A percentile compares a stretch with the other conserved stretches of the same genome.
Conservation (phyloP, 2,113 vertebrate genomes). For the Psammodynastes pulverulentus region DNA sequence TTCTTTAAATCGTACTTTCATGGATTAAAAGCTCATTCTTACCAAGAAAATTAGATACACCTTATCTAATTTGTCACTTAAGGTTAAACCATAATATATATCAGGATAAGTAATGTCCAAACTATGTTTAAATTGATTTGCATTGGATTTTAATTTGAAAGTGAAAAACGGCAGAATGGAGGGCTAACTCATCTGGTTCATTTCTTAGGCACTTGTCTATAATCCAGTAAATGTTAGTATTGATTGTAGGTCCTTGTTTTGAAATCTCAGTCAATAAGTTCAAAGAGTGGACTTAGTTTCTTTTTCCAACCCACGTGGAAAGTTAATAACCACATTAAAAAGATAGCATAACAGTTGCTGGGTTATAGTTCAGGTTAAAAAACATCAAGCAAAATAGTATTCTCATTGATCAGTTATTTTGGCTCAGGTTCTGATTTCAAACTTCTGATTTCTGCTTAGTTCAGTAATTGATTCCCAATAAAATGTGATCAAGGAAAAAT, state of each 20-base stretch:
- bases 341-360: constrained; percentile 28
- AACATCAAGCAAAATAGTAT: neutral
- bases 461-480: neutral
- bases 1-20: neutral
- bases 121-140: neutral
- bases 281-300: constrained; percentile 47
- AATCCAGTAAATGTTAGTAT: neutral
- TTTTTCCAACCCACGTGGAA: constrained; percentile 34
- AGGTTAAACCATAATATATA: neutral
- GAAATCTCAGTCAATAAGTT: constrained; percentile 40
- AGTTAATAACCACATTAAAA: constrained; percentile 28
- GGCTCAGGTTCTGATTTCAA: neutral
- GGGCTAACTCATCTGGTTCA: neutral
- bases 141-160: neutral
- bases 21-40: neutral
- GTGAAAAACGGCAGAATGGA: neutral
- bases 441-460: constrained; percentile 1
- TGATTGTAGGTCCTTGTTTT: constrained; percentile 36
- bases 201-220: neutral
- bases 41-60: neutral
- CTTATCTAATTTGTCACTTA: neutral
- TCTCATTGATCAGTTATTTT: constrained; percentile 3
- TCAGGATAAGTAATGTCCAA: neutral
- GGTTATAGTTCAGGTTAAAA: constrained; percentile 43
- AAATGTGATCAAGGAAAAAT: neutral